Evolutionary conservation across 2,113 vertebrate genomes (phyloP).

Genomic region (Pelecanus crispus): DNA sequence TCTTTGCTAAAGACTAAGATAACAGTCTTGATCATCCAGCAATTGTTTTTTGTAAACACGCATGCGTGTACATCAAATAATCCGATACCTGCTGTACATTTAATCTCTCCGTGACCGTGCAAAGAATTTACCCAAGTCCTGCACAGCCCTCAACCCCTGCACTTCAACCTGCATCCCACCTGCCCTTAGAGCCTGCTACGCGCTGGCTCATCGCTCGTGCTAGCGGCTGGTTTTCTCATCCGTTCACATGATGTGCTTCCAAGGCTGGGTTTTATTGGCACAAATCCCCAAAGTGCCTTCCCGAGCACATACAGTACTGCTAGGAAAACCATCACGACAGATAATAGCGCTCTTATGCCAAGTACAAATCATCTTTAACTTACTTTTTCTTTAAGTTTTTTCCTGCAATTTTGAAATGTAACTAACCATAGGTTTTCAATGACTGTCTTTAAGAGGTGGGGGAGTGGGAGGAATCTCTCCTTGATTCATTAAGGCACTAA

Average conservation of each 20-base stretch:
- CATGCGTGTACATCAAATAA: not conserved
- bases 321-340: not conserved
- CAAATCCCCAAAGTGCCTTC: not conserved
- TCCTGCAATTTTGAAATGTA: not conserved
- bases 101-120: not conserved
- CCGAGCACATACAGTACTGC: not conserved
- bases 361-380: not conserved
- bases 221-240: not conserved
- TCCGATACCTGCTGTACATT: not conserved
- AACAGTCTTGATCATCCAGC: not conserved
- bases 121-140: not conserved
- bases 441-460: not conserved
- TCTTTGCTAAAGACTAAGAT: not conserved
- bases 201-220: accelerated
- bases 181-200: not conserved
- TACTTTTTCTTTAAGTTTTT: not conserved
- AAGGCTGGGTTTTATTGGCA: slow-evolving; percentile 25
- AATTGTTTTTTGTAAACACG: not conserved
- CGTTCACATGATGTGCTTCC: not conserved
- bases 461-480: not conserved
- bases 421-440: not conserved
- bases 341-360: not conserved
- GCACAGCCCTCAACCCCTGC: not conserved
- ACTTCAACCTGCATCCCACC: not conserved
- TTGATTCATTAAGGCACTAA: not conserved